Evolutionary conservation across 2,113 vertebrate genomes (phyloP).

Genomic region (Gopherus flavomarginatus): DNA sequence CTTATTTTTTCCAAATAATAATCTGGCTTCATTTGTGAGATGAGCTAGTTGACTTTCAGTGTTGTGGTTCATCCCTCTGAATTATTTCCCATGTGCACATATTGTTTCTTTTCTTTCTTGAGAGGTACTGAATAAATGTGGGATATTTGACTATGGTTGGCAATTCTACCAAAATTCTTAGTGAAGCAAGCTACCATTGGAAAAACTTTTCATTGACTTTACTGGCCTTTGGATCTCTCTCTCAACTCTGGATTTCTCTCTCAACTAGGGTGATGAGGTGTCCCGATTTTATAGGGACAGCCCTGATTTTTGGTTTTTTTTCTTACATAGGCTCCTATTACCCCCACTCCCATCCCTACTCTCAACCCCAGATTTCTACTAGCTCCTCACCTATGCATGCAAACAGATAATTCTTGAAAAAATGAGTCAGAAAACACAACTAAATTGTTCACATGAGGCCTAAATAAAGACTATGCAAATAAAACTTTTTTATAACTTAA

Average conservation of each 20-base stretch:
- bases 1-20: neutral
- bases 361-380: neutral
- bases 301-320: too few species aligned
- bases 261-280: too few species aligned
- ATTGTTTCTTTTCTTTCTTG: neutral
- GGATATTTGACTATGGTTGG: neutral
- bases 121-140: neutral
- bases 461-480: neutral
- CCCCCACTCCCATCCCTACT: too few species aligned
- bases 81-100: slow-evolving; percentile 1
- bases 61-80: neutral
- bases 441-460: neutral
- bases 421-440: neutral
- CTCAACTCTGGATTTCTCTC: neutral
- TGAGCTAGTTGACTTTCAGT: neutral
- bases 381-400: neutral
- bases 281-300: too few species aligned
- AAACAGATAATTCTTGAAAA: neutral
- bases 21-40: neutral
- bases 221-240: neutral
- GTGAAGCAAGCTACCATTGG: neutral
- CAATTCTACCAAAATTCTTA: neutral
- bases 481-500: neutral
- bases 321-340: too few species aligned
- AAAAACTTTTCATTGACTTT: neutral